Percentiles rank a stretch among this genome's conserved stretches.
phyloP scores from a whole-genome alignment of 1,140 invertebrate genomes.

The Bactericera cockerelli region DNA sequence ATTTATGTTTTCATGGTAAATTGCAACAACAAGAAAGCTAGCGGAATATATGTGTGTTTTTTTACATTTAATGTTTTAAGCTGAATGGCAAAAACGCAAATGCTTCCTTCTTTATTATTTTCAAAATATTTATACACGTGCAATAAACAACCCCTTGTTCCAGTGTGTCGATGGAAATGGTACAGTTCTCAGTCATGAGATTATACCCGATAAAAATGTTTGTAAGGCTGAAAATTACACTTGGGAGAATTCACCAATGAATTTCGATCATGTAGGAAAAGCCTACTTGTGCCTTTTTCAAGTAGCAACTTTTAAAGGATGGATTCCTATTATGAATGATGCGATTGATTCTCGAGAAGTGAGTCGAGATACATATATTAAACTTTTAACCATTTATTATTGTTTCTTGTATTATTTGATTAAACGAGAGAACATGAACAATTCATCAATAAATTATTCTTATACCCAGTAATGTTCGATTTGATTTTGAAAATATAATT shows the following conservation, averaged over 20 bases:
- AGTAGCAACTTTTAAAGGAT: conserved; percentile 94
- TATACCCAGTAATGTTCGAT: too few species aligned
- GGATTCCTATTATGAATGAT: conserved; percentile 94
- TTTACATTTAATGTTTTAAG: too few species aligned
- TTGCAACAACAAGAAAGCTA: not conserved
- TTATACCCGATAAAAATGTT: conserved; percentile 67
- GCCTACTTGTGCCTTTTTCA: conserved; percentile 95
- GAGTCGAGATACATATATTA: conserved; percentile 23
- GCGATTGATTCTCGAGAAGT: conserved; percentile 90
- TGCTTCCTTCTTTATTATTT: conserved; percentile 10
- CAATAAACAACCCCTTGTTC: conserved; percentile 25
- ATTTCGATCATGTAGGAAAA: conserved; percentile 96
- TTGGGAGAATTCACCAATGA: conserved; percentile 94
- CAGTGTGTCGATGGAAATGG: conserved; percentile 77
- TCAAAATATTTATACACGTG: not conserved
- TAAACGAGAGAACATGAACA: not conserved
- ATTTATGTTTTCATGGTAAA: not conserved
- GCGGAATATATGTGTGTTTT: too few species aligned
- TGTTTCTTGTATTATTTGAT: conserved; percentile 3
- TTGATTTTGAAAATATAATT: too few species aligned
- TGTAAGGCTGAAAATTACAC: conserved; percentile 77
- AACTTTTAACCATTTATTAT: conserved; percentile 15
- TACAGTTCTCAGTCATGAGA: conserved; percentile 62
- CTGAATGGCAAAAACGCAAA: not conserved
- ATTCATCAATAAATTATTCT: too few species aligned